These are phyloP conservation scores for Zaprionus capensis DNA, from an alignment of 1,140 invertebrate species.

Conservation along the genomic window DNA sequence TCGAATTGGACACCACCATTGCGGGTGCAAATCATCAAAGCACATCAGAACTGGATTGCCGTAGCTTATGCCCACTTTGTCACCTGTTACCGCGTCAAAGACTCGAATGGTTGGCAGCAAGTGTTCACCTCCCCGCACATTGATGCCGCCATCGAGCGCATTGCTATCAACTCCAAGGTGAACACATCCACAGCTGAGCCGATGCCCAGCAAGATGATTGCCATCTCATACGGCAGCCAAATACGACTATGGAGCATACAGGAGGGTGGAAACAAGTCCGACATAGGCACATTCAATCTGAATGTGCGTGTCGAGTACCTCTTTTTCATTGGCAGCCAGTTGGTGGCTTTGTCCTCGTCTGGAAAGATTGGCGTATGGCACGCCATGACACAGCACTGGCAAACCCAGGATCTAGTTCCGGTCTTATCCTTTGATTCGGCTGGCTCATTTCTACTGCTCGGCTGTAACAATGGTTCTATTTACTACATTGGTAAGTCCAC, in stretches of 20 bases:
- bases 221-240: conserved; percentile 93
- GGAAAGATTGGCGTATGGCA: conserved; percentile 99
- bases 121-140: conserved; percentile 97
- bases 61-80: conserved; percentile 98
- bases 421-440: conserved; percentile 98
- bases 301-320: conserved; percentile 97
- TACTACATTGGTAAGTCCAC: conserved; percentile 94
- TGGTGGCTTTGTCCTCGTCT: conserved; percentile 95
- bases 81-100: conserved; percentile 97
- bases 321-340: conserved; percentile 98
- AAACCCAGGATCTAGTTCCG: conserved; percentile 97
- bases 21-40: conserved; percentile 96
- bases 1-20: conserved; percentile 92
- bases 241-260: conserved; percentile 96
- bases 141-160: conserved; percentile 94
- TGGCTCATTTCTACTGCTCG: conserved; percentile 96
- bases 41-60: conserved; percentile 99
- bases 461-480: conserved; percentile 98
- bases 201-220: conserved; percentile 91
- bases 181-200: conserved; percentile 84
- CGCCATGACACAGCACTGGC: conserved; percentile 99
- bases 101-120: conserved; percentile 97
- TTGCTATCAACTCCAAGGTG: conserved; percentile 98
- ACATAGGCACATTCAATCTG: conserved; percentile 96
- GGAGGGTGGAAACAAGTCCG: conserved; percentile 90